Conservation (phyloP, 2,113 vertebrate genomes). For the Phocoena sinus region DNA sequence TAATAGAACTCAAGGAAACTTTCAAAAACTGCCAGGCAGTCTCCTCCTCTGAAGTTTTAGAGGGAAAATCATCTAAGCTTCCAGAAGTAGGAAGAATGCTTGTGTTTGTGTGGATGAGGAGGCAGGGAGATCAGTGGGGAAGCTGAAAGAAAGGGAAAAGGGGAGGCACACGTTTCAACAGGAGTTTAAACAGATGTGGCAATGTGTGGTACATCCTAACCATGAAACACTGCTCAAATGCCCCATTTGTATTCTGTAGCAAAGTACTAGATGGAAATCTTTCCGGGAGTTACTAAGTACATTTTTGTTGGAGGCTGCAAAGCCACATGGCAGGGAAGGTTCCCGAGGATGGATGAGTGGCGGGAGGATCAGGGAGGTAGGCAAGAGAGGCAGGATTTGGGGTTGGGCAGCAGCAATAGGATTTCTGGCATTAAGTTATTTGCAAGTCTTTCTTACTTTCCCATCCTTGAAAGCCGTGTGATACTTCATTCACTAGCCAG, state of each 20-base stretch:
- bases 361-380: neutral
- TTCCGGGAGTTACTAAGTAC: slow-evolving; percentile 61
- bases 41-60: slow-evolving; percentile 79
- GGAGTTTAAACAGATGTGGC: slow-evolving; percentile 47
- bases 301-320: slow-evolving; percentile 51
- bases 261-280: slow-evolving; percentile 47
- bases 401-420: neutral
- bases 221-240: slow-evolving; percentile 61
- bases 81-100: neutral
- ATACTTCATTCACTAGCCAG: neutral
- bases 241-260: slow-evolving; percentile 67
- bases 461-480: neutral
- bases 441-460: neutral
- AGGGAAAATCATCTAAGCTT: slow-evolving; percentile 60
- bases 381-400: neutral
- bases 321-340: slow-evolving; percentile 39
- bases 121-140: neutral
- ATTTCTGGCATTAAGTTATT: neutral
- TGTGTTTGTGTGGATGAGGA: neutral
- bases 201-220: slow-evolving; percentile 53
- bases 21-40: slow-evolving; percentile 77
- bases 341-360: neutral
- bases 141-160: neutral
- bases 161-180: neutral
- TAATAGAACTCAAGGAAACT: slow-evolving; percentile 81